These are phyloP conservation scores for Sebastes cheni DNA, from an alignment of 2,797 vertebrate species.

Conservation along the genomic window DNA sequence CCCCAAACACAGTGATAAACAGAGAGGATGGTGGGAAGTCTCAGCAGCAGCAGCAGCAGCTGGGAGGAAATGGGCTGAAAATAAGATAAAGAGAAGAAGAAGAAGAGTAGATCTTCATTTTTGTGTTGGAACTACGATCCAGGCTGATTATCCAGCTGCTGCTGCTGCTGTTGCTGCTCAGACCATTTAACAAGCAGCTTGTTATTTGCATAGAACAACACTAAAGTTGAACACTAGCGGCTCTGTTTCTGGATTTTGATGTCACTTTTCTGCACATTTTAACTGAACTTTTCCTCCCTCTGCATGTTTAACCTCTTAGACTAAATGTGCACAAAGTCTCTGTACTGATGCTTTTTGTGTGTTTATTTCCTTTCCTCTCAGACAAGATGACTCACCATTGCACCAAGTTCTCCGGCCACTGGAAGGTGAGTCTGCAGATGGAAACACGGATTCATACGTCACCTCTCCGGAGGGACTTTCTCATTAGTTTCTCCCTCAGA, in stretches of 20 bases:
- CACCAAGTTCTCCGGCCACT: slow-evolving; percentile 91
- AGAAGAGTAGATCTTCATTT: neutral
- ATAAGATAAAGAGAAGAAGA: slow-evolving; percentile 28
- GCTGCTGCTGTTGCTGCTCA: neutral
- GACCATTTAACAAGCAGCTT: neutral
- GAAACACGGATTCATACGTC: neutral
- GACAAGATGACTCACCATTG: slow-evolving; percentile 89
- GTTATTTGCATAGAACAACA: neutral
- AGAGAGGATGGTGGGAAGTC: no score
- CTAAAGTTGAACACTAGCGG: neutral
- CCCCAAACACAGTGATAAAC: slow-evolving; percentile 1
- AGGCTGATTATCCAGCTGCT: slow-evolving; percentile 2
- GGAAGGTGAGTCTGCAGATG: slow-evolving; percentile 86
- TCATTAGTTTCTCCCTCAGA: neutral
- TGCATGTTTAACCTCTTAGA: neutral
- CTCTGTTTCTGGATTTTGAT: neutral
- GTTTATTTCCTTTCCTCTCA: slow-evolving; percentile 32
- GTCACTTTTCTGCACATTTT: neutral
- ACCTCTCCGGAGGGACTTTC: neutral
- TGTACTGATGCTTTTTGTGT: neutral
- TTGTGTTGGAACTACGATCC: slow-evolving; percentile 7
- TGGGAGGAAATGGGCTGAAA: slow-evolving; percentile 19
- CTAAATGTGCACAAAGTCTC: neutral
- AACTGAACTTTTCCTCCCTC: neutral
- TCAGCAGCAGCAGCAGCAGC: neutral